phyloP scores from a whole-genome alignment of 1,140 invertebrate species.

The Diachasma alloeum region DNA sequence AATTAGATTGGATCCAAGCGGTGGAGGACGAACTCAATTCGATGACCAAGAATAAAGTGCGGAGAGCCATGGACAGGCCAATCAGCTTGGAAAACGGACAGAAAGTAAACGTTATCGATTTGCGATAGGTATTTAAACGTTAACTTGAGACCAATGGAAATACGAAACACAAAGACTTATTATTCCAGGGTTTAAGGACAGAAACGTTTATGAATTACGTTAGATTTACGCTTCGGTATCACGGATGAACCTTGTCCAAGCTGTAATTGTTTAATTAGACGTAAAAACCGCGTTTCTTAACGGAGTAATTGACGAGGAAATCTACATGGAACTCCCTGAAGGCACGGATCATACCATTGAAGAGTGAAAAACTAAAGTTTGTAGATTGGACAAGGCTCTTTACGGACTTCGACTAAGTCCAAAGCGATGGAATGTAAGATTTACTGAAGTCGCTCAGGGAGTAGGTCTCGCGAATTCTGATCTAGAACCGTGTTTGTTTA shows the following conservation, averaged over 20 bases:
- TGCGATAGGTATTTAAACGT: not conserved
- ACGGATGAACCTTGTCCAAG: not conserved
- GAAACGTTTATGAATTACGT: not conserved
- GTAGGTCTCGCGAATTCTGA: too few relatives aligned
- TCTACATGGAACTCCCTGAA: too few relatives aligned
- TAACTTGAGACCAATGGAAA: not conserved
- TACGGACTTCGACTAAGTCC: too few relatives aligned
- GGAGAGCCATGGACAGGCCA: slow-evolving; percentile 8
- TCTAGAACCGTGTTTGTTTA: too few relatives aligned
- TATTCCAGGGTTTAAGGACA: not conserved
- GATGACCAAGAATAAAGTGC: slow-evolving; percentile 14
- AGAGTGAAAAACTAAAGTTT: too few relatives aligned
- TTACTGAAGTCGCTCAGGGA: too few relatives aligned
- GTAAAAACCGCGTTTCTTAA: not conserved
- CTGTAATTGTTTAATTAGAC: not conserved
- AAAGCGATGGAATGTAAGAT: too few relatives aligned
- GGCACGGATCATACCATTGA: too few relatives aligned
- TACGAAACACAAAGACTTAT: not conserved
- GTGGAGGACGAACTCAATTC: slow-evolving; percentile 16
- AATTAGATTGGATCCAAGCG: not conserved
- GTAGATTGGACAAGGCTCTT: too few relatives aligned
- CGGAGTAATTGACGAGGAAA: too few relatives aligned
- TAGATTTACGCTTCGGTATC: not conserved
- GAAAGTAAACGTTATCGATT: not conserved
- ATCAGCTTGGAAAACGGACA: too few relatives aligned